Evolutionary conservation across 2,113 vertebrate genomes (phyloP).

Genomic region (Pituophis catenifer): DNA sequence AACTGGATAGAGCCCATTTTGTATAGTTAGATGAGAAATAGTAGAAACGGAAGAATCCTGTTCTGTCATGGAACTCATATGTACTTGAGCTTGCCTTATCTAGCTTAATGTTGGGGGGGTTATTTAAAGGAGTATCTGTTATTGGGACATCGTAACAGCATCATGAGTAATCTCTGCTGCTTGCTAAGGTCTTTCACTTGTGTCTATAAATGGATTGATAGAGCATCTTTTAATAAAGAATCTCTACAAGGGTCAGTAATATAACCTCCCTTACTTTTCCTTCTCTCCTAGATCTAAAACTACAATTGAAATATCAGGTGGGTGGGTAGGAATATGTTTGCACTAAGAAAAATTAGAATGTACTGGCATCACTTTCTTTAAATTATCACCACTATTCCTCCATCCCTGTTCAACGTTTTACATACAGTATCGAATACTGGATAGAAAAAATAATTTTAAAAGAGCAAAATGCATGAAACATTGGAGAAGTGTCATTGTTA

Average conservation of each 20-base stretch:
- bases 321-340: neutral
- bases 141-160: neutral
- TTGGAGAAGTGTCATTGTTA: neutral
- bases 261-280: neutral
- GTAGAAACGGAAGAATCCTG: neutral
- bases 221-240: neutral
- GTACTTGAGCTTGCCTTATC: conserved; percentile 1
- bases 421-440: neutral
- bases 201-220: neutral
- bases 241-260: neutral
- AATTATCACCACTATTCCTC: neutral
- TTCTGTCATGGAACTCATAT: neutral
- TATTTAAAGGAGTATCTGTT: neutral
- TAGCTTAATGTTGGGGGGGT: neutral
- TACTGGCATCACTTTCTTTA: neutral
- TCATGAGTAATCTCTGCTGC: neutral
- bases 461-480: neutral
- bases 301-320: neutral
- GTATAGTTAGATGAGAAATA: neutral
- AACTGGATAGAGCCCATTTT: neutral
- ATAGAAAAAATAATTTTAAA: neutral
- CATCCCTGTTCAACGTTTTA: neutral
- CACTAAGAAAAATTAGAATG: neutral
- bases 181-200: neutral
- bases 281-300: neutral